A percentile compares a stretch with the other conserved stretches of the same genome.
Conservation (phyloP, 2,113 vertebrate species). For the Clarias macrocephalus region DNA sequence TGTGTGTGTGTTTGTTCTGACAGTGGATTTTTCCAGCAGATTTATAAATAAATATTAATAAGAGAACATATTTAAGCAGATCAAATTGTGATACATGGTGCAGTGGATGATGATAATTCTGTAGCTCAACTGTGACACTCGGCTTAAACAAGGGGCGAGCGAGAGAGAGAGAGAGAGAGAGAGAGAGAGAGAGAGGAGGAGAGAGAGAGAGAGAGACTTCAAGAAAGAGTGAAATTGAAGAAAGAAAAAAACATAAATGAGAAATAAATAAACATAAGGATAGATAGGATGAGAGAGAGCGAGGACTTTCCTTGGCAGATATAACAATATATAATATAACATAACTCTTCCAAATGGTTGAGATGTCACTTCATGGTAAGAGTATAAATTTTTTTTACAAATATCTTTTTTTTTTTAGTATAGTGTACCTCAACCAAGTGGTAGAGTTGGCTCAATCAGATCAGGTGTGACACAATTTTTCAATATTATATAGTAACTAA, state of each 20-base stretch:
- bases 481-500: too few relatives aligned
- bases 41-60: slow-evolving; percentile 7
- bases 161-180: not conserved
- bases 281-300: not conserved
- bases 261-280: not conserved
- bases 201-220: not conserved
- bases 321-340: too few relatives aligned
- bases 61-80: not conserved
- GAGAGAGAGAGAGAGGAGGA: too few relatives aligned
- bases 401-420: too few relatives aligned
- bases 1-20: not conserved
- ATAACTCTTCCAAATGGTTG: too few relatives aligned
- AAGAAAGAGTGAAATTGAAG: not conserved
- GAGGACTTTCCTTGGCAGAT: not conserved
- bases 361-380: too few relatives aligned
- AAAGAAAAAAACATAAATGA: not conserved
- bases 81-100: not conserved
- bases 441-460: too few relatives aligned
- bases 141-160: not conserved
- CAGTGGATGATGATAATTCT: not conserved
- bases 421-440: too few relatives aligned
- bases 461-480: too few relatives aligned
- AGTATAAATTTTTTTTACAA: too few relatives aligned
- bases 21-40: not conserved
- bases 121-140: not conserved